Evolutionary conservation across 2,797 vertebrate genomes (phyloP).

Genomic region (Peromyscus eremicus): DNA sequence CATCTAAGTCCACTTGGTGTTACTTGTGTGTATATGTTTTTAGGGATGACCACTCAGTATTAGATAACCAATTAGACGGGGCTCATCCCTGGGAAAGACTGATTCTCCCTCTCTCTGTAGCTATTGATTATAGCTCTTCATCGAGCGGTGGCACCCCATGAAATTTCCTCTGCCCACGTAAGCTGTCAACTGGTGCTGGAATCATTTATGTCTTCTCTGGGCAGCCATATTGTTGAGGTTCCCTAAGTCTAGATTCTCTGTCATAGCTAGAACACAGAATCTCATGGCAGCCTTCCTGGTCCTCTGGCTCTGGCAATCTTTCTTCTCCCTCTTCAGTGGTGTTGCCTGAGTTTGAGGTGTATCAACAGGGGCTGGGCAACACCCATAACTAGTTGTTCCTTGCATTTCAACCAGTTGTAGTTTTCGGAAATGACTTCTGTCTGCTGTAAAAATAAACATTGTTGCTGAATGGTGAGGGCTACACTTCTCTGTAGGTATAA

Average conservation of each 20-base stretch:
- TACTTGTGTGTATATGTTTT: background rate
- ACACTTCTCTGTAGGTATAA: background rate
- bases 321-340: background rate
- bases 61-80: background rate
- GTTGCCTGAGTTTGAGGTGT: too few relatives aligned
- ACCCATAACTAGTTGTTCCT: background rate
- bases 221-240: background rate
- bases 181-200: background rate
- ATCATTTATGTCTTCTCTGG: background rate
- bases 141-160: too few relatives aligned
- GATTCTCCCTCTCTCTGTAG: background rate
- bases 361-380: background rate
- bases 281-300: background rate
- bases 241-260: background rate
- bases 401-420: background rate
- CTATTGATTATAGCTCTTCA: background rate
- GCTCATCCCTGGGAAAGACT: background rate
- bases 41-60: background rate
- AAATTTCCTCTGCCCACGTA: background rate
- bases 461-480: too few relatives aligned
- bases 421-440: background rate
- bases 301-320: background rate
- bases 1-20: background rate
- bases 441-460: background rate
- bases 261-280: background rate